A percentile compares a stretch with the other conserved stretches of the same genome.
Evolutionary conservation across 1,140 invertebrate species (phyloP).

Genomic region (Pseudomyrmex gracilis): DNA sequence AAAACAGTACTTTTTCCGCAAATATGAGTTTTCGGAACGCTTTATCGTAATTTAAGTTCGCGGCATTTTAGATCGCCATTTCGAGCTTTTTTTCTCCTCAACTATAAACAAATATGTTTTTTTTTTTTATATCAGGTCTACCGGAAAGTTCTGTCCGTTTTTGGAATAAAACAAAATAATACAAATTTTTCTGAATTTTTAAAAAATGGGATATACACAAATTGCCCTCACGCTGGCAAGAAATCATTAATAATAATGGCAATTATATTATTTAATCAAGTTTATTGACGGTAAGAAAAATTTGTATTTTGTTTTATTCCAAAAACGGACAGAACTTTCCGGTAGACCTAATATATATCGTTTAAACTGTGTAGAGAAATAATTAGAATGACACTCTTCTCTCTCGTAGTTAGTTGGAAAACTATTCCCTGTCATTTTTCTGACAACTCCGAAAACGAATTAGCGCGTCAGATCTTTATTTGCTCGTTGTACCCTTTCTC

Average conservation of each 20-base stretch:
- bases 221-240: no score
- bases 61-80: not conserved
- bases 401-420: constrained; percentile 21
- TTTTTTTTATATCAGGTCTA: no score
- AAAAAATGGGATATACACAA: no score
- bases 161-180: no score
- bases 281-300: no score
- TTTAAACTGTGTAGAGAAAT: constrained; percentile 14
- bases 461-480: constrained; percentile 57
- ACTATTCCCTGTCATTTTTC: constrained; percentile 53
- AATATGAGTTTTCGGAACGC: not conserved
- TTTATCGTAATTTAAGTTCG: constrained; percentile 7
- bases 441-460: constrained; percentile 57
- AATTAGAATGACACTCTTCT: constrained; percentile 26
- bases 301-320: no score
- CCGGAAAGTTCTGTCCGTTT: no score
- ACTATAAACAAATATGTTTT: not conserved
- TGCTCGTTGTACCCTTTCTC: constrained; percentile 47
- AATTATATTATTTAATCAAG: no score
- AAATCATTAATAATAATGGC: no score
- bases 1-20: not conserved
- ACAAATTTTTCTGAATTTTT: no score
- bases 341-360: no score
- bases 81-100: not conserved
- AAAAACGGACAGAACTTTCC: no score